phyloP scores from a whole-genome alignment of 2,888 invertebrate species.

The Mycalesis mineus region DNA sequence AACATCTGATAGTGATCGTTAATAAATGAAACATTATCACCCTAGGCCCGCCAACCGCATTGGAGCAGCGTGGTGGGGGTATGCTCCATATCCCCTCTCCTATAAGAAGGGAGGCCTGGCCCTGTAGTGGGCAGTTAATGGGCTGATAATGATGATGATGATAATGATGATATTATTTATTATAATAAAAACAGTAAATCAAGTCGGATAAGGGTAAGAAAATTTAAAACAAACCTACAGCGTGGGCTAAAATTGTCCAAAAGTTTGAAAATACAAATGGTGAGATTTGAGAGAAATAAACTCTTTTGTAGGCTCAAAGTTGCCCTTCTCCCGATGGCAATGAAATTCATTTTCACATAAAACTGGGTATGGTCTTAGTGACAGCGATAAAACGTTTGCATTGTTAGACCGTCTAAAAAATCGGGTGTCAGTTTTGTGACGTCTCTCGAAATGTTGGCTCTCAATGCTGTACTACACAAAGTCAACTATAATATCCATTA shows the following conservation, averaged over 20 bases:
- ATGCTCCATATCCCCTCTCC: no score
- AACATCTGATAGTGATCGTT: no score
- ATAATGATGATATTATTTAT: no score
- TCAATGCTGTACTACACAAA: no score
- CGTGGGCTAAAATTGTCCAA: constrained; percentile 9
- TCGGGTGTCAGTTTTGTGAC: not conserved
- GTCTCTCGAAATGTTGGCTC: no score
- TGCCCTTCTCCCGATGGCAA: constrained; percentile 42
- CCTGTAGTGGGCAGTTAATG: no score
- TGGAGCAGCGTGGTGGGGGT: no score
- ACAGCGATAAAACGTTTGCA: constrained; percentile 19
- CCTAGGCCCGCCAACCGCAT: no score
- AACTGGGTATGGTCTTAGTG: constrained; percentile 30
- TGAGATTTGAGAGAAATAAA: constrained; percentile 27
- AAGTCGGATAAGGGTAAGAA: not conserved
- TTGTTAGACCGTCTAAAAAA: not conserved
- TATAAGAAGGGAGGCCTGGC: no score
- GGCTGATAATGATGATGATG: no score
- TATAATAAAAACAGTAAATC: not conserved
- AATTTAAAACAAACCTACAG: constrained; percentile 12
- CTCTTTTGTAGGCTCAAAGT: constrained; percentile 50
- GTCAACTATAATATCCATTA: no score
- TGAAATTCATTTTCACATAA: constrained; percentile 51
- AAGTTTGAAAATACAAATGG: constrained; percentile 16
- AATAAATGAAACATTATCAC: no score